Evolutionary conservation across 2,888 invertebrate genomes (phyloP), one percentile per base, ranked within the genome.

Genomic region (Diaphora mendica): DNA sequence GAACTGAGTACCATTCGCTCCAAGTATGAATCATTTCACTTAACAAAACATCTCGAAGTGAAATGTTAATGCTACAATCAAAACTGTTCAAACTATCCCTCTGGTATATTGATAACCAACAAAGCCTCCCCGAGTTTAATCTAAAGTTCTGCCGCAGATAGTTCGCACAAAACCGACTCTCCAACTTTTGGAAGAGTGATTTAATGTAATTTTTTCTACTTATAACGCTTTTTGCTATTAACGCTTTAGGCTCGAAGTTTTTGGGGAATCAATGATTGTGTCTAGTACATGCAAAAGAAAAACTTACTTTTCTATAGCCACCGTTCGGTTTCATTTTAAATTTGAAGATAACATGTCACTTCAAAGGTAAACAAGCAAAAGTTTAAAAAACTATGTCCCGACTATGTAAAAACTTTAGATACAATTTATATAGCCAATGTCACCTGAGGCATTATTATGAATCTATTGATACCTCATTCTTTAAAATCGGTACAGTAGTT

Each of bases 61-160:
- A 11, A 55, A 62, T 62, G 59, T 62, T 62, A 62, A 62, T 62
- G 26, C 20, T 20, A 44, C 30, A 67, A 67, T 67, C 20, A 67
- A 30, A 67, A 48, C 44, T 48, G 30, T 4, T 17, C 11, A 3
- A 68, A 68, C 55, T 69, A 69, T 62, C 35, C 30, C 30, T 69
- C 23, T 70, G 13, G 51, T 48, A 64, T 20, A 64, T 64, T 64
- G 64, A 64, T 35, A 64, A 64, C 33, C n/a, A 69, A 70, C 42
- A n/a, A 26, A 23, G 64, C 15, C 23, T 15, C 44, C 3, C 33
- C 62, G 20, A 23, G 33, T 13, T 64, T 42, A 44, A 70, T 70
- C 70, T 48, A 44, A 70, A 44, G 9, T 70, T 64, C n/a, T 20
- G 7, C 70, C 64, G 9, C 70, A 70, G 64, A 64, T 64, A 64